A percentile compares a stretch with the other conserved stretches of the same genome.
Evolutionary conservation across 2,888 invertebrate genomes (phyloP).

Genomic region (Tortricodes alternella): DNA sequence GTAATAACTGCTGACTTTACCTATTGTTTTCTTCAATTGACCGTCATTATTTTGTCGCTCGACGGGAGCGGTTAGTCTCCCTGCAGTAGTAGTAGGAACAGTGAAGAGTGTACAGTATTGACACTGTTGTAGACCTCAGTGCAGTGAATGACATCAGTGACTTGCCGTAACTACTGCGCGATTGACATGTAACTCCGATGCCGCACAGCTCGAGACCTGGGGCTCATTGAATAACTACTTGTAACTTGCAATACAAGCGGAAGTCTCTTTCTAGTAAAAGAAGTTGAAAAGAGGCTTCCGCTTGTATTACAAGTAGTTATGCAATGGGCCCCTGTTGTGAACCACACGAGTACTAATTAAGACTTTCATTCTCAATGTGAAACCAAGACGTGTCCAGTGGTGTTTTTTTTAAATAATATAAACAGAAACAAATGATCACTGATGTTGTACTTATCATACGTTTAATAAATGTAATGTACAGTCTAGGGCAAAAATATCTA

Average conservation of each 20-base stretch:
- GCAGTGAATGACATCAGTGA: constrained; percentile 7
- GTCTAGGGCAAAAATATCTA: no score
- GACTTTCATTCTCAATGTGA: constrained; percentile 2
- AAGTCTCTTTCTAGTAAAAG: no score
- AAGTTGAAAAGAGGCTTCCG: no score
- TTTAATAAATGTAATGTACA: constrained; percentile 1
- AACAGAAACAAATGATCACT: not conserved
- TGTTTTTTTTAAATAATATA: not conserved
- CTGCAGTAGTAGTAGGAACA: constrained; percentile 6
- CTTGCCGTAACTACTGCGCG: not conserved
- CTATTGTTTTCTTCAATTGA: constrained; percentile 3
- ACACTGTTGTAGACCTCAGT: constrained; percentile 6
- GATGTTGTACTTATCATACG: constrained; percentile 1
- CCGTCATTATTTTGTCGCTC: constrained; percentile 1
- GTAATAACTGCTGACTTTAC: no score
- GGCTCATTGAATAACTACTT: not conserved
- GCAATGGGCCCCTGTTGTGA: no score
- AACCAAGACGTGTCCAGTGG: constrained; percentile 1
- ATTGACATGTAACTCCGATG: not conserved
- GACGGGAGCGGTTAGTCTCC: not conserved
- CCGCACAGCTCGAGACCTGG: not conserved
- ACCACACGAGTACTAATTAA: constrained; percentile 4
- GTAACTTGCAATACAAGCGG: no score
- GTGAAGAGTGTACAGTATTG: constrained; percentile 5
- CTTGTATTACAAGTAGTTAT: no score